phyloP scores from a whole-genome alignment of 2,113 vertebrate species.

The human region GRCh38 chr9:75423001-75423500 shows the following conservation, averaged over 20 bases:
- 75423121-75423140: neutral
- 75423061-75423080: neutral
- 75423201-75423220: neutral
- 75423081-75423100: constrained; percentile 3
- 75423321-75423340: neutral
- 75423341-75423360: neutral
- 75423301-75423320: neutral
- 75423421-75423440: neutral
- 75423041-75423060: neutral
- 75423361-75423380: neutral
- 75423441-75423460: neutral
- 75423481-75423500: neutral
- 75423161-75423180: neutral
- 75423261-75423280: neutral
- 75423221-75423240: neutral
- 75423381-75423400: neutral
- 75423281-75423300: neutral
- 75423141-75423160: neutral
- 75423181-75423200: neutral
- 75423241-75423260: neutral
- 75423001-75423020: constrained; percentile 53
- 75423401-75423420: neutral
- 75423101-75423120: neutral
- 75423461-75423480: neutral
- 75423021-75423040: neutral